Conservation (phyloP, 2,888 invertebrate species). For the Pollenia angustigena region DNA sequence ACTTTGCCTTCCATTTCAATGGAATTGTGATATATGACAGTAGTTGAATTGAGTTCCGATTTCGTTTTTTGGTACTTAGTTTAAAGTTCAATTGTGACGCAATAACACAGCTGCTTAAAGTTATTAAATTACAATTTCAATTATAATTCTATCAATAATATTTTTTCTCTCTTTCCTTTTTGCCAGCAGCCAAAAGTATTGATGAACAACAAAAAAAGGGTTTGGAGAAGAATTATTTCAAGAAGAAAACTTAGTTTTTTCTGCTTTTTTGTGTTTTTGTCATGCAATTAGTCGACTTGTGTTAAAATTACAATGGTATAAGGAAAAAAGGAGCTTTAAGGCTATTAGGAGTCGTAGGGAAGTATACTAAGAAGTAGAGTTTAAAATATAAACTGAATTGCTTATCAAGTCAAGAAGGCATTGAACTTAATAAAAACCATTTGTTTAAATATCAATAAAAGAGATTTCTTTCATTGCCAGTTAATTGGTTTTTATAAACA, state of each 20-base stretch:
- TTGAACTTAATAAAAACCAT: not conserved
- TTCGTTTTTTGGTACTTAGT: slow-evolving; percentile 14
- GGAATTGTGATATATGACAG: slow-evolving; percentile 61
- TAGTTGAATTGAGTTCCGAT: slow-evolving; percentile 50
- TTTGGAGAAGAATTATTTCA: not conserved
- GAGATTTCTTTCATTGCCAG: too few relatives aligned
- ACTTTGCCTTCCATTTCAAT: slow-evolving; percentile 57
- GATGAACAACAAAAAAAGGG: slow-evolving; percentile 34
- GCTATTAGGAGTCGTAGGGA: not conserved
- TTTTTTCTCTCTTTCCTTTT: slow-evolving; percentile 16
- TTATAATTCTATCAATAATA: slow-evolving; percentile 73
- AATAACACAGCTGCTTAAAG: slow-evolving; percentile 65
- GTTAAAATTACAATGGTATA: slow-evolving; percentile 39
- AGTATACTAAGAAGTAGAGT: not conserved
- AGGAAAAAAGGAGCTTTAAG: slow-evolving; percentile 11
- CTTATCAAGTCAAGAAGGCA: not conserved
- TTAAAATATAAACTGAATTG: too few relatives aligned
- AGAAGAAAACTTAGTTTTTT: slow-evolving; percentile 43
- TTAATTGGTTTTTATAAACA: too few relatives aligned
- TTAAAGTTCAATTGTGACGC: slow-evolving; percentile 15
- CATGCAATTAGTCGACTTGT: slow-evolving; percentile 52
- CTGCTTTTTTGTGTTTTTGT: not conserved
- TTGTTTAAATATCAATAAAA: too few relatives aligned
- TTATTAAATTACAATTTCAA: slow-evolving; percentile 74
- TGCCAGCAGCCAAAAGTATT: slow-evolving; percentile 42